Evolutionary conservation across 2,113 vertebrate species (phyloP).

Genomic region (Myiagra hebetior): DNA sequence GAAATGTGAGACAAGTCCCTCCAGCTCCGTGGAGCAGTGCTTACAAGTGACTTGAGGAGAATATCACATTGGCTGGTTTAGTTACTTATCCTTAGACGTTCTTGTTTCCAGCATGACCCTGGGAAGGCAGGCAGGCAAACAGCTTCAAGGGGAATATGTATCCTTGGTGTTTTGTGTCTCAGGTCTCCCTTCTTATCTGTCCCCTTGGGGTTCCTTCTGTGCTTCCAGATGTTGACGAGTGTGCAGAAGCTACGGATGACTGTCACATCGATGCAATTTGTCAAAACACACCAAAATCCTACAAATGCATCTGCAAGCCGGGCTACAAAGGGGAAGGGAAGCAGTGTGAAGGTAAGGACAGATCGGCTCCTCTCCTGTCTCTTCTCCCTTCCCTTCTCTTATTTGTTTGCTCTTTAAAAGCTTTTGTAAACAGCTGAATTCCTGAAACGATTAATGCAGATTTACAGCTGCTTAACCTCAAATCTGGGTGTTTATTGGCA

Average conservation of each 20-base stretch:
- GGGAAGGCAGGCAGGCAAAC: background rate
- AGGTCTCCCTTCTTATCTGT: background rate
- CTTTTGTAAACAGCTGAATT: slow-evolving; percentile 71
- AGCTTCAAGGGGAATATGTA: background rate
- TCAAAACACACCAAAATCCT: slow-evolving; percentile 93
- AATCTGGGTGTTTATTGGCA: slow-evolving; percentile 34
- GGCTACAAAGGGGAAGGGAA: slow-evolving; percentile 95
- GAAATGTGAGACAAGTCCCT: background rate
- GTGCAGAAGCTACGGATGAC: slow-evolving; percentile 87
- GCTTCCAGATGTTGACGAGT: slow-evolving; percentile 87
- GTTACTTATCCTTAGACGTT: background rate
- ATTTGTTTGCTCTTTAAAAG: slow-evolving; percentile 64
- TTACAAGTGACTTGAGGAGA: background rate
- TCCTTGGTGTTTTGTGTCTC: background rate
- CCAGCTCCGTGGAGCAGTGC: background rate
- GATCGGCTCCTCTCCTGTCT: background rate
- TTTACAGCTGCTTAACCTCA: slow-evolving; percentile 51
- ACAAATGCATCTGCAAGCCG: slow-evolving; percentile 95
- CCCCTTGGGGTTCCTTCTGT: background rate
- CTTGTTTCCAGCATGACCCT: background rate
- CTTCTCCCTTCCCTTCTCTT: background rate
- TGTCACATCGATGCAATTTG: slow-evolving; percentile 98
- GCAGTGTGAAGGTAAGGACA: slow-evolving; percentile 90
- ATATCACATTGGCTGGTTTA: background rate
- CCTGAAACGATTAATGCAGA: slow-evolving; percentile 69